Conservation (phyloP, 2,797 vertebrate species). For the Spinibarbus caldwelli region DNA sequence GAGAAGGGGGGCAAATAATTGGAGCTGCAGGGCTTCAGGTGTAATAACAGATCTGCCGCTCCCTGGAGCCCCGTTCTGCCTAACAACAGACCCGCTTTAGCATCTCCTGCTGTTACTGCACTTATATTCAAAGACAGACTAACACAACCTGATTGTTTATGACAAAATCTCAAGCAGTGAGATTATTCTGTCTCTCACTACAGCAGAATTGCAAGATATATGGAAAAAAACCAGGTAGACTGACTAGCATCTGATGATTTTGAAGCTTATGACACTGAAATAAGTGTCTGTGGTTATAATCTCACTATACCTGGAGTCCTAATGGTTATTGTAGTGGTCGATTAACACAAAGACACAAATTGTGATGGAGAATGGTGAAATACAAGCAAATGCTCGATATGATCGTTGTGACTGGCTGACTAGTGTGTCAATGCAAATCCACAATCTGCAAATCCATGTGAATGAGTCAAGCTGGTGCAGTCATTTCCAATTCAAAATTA, state of each 20-base stretch:
- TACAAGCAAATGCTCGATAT: not conserved
- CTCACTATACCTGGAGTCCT: not conserved
- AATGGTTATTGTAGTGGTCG: not conserved
- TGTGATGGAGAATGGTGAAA: not conserved
- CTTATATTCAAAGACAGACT: constrained; percentile 12
- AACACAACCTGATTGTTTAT: constrained; percentile 14
- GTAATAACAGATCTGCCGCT: constrained; percentile 38
- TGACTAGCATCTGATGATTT: not conserved
- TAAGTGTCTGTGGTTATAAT: not conserved
- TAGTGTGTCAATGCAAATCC: not conserved
- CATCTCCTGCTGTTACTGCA: constrained; percentile 25
- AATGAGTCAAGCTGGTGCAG: not conserved
- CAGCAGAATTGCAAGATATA: not conserved
- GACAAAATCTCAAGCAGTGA: not conserved
- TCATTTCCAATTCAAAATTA: not conserved
- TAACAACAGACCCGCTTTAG: constrained; percentile 16
- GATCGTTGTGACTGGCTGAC: not conserved
- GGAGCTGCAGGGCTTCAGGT: constrained; percentile 40
- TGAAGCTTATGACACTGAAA: not conserved
- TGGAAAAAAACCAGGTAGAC: not conserved
- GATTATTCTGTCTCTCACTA: not conserved
- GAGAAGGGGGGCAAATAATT: constrained; percentile 41
- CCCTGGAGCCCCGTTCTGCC: constrained; percentile 40
- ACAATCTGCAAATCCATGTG: not conserved
- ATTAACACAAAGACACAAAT: not conserved